These are phyloP conservation scores for Gambelia wislizenii DNA, from an alignment of 2,797 vertebrate genomes.

Conservation along the genomic window DNA sequence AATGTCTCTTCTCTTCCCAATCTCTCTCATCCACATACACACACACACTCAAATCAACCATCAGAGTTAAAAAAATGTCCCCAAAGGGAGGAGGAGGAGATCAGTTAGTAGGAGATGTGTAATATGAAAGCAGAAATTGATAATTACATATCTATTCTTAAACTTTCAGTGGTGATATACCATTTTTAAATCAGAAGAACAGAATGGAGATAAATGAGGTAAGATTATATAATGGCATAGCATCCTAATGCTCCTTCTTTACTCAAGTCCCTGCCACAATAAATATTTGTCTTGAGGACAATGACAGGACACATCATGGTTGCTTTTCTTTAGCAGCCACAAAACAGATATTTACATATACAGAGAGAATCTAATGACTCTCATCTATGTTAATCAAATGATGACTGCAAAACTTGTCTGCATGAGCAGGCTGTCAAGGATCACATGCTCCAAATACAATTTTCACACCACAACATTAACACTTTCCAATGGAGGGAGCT, in stretches of 20 bases:
- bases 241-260: background rate
- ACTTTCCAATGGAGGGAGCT: background rate
- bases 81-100: background rate
- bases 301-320: background rate
- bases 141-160: background rate
- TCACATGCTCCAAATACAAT: background rate
- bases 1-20: background rate
- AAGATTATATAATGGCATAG: background rate
- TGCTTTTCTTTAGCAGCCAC: background rate
- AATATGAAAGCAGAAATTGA: background rate
- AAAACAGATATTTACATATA: background rate
- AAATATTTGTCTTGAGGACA: background rate
- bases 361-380: background rate
- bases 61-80: too few species aligned
- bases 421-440: background rate
- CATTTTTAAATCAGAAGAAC: conserved; percentile 8
- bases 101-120: background rate
- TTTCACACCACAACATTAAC: background rate
- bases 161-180: background rate
- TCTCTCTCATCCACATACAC: background rate
- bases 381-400: background rate
- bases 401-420: background rate
- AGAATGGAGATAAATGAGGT: background rate
- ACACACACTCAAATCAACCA: background rate
- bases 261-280: background rate